Conservation (phyloP, 2,888 invertebrate species). For the Phorcus lineatus region DNA sequence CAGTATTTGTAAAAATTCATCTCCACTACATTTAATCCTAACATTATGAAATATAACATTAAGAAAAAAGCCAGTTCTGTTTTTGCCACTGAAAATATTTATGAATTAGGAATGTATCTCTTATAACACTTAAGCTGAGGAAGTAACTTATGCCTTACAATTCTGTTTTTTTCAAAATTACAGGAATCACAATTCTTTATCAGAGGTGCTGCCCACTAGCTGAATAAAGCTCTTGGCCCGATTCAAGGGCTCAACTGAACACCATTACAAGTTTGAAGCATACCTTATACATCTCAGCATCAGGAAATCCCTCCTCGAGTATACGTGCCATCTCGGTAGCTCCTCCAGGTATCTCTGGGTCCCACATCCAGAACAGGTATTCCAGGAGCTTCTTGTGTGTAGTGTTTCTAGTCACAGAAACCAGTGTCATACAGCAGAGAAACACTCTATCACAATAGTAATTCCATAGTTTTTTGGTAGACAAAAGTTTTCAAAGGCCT, state of each 20-base stretch:
- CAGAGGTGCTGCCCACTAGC: no score
- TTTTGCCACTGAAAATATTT: neutral
- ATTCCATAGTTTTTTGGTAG: no score
- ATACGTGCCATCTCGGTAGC: conserved; percentile 64
- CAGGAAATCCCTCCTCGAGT: conserved; percentile 73
- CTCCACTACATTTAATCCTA: no score
- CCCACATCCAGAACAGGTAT: conserved; percentile 75
- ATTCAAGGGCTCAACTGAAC: neutral
- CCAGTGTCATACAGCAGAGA: neutral
- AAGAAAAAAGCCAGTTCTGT: neutral
- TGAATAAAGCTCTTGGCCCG: no score
- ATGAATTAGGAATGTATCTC: no score
- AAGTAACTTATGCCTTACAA: no score
- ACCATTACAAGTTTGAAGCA: neutral
- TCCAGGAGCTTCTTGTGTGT: conserved; percentile 72
- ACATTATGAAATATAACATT: neutral
- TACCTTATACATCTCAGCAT: conserved; percentile 69
- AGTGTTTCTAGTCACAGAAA: conserved; percentile 49
- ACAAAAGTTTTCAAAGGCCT: no score
- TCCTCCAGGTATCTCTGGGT: conserved; percentile 70
- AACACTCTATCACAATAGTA: neutral
- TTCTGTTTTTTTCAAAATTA: no score
- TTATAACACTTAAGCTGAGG: no score
- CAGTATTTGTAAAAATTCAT: no score
- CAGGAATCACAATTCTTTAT: no score